Conservation (phyloP, 2,888 invertebrate genomes). For the Aspidiotus rigidus region DNA sequence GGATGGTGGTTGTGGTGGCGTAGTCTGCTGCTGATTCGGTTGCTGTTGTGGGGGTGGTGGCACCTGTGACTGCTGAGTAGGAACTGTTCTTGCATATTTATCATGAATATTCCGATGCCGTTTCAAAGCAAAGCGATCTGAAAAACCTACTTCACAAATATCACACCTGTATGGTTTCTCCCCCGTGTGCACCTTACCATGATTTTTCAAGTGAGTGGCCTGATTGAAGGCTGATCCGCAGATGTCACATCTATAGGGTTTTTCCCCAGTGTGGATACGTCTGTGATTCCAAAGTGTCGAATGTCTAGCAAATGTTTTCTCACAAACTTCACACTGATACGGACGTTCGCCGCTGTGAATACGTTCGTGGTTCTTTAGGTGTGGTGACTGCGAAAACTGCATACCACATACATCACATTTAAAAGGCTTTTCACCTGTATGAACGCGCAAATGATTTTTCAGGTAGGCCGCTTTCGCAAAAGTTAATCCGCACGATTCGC, state of each 20-base stretch:
- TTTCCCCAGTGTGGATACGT: constrained; percentile 78
- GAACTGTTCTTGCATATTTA: constrained; percentile 56
- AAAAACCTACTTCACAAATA: constrained; percentile 75
- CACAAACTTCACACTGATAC: constrained; percentile 79
- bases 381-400: constrained; percentile 83
- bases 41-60: constrained; percentile 40
- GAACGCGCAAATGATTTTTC: constrained; percentile 79
- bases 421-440: constrained; percentile 55
- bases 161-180: constrained; percentile 76
- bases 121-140: constrained; percentile 76
- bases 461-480: constrained; percentile 85
- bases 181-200: constrained; percentile 73
- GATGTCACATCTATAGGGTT: constrained; percentile 70
- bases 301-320: constrained; percentile 79
- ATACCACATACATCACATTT: constrained; percentile 80
- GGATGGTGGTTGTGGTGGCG: constrained; percentile 29
- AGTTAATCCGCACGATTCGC: constrained; percentile 75
- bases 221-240: constrained; percentile 86
- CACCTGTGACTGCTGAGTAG: constrained; percentile 38
- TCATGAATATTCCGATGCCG: constrained; percentile 79
- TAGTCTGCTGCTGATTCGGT: constrained; percentile 35
- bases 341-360: constrained; percentile 81
- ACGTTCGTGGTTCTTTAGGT: constrained; percentile 78
- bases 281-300: constrained; percentile 83
- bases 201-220: constrained; percentile 79